These are phyloP conservation scores for Callionymus lyra DNA, from an alignment of 2,113 vertebrate genomes.

Conservation along the genomic window DNA sequence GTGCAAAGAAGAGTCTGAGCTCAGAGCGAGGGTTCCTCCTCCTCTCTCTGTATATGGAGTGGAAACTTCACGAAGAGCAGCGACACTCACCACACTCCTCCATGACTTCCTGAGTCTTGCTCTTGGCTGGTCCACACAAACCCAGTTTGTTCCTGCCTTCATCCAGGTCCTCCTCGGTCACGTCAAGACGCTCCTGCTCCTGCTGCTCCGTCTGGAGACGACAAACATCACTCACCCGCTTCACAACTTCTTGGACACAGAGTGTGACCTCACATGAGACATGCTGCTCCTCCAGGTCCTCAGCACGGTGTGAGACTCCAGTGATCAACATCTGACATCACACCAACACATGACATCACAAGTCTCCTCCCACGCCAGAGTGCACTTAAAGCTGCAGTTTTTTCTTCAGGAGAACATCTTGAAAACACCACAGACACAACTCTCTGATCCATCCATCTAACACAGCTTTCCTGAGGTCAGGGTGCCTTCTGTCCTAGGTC, in stretches of 20 bases:
- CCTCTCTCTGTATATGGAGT: constrained; percentile 61
- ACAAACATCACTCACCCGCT: neutral
- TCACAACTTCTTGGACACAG: neutral
- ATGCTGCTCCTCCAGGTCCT: constrained; percentile 29
- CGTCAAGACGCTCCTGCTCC: constrained; percentile 75
- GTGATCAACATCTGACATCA: too few species aligned
- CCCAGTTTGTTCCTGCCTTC: constrained; percentile 72
- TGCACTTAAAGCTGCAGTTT: too few species aligned
- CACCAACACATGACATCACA: too few species aligned
- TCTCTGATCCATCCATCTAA: too few species aligned
- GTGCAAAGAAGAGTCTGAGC: constrained; percentile 1
- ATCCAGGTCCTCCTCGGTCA: constrained; percentile 83
- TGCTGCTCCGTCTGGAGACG: constrained; percentile 41
- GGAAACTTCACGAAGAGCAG: constrained; percentile 44
- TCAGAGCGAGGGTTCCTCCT: neutral
- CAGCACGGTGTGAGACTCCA: too few species aligned
- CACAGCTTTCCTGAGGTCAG: too few species aligned
- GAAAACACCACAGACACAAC: too few species aligned
- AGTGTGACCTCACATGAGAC: constrained; percentile 50
- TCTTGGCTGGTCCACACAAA: constrained; percentile 71
- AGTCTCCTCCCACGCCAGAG: too few species aligned
- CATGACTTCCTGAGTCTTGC: constrained; percentile 93
- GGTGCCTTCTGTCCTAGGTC: too few species aligned
- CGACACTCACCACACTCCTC: constrained; percentile 78
- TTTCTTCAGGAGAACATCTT: too few species aligned